These are phyloP conservation scores for Clavelina lepadiformis DNA, from an alignment of 23 tunicate genomes.

Conservation along the genomic window DNA sequence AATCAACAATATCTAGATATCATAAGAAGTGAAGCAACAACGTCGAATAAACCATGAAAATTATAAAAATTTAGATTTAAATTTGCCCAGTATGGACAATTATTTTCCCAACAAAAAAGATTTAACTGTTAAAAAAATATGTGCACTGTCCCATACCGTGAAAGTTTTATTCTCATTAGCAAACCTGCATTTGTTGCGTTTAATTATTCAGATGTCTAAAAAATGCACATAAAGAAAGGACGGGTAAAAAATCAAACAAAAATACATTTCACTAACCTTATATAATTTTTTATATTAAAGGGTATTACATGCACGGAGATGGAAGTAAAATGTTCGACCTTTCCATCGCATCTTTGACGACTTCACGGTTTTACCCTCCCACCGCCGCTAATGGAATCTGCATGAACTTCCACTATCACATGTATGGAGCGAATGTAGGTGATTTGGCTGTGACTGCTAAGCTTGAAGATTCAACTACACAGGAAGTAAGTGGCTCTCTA, in stretches of 20 bases:
- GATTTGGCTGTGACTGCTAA: slow-evolving; percentile 13
- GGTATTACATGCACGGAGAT: slow-evolving; percentile 77
- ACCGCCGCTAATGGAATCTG: slow-evolving; percentile 68
- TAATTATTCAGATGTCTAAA: too few species aligned
- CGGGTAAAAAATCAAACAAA: not conserved
- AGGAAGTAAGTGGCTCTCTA: slow-evolving; percentile 8
- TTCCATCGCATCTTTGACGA: slow-evolving; percentile 16
- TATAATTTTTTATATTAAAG: slow-evolving; percentile 21
- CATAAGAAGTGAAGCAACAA: too few species aligned
- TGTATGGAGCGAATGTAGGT: slow-evolving; percentile 88
- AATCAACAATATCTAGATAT: too few species aligned
- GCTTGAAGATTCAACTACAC: slow-evolving; percentile 2
- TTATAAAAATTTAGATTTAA: too few species aligned
- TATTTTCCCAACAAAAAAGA: too few species aligned
- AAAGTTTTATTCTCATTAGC: too few species aligned
- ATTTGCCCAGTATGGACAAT: too few species aligned
- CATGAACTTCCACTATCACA: slow-evolving; percentile 65
- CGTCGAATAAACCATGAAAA: too few species aligned
- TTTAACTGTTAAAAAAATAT: too few species aligned
- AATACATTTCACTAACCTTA: not conserved
- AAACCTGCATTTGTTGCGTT: too few species aligned
- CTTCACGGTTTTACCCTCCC: slow-evolving; percentile 45
- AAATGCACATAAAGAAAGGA: not conserved
- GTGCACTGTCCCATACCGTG: too few species aligned
- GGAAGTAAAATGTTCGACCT: slow-evolving; percentile 18